Evolutionary conservation across 30 jellyfish, hydroid and myxozoan genomes (phyloP).

Genomic region (Morbakka virulenta): DNA sequence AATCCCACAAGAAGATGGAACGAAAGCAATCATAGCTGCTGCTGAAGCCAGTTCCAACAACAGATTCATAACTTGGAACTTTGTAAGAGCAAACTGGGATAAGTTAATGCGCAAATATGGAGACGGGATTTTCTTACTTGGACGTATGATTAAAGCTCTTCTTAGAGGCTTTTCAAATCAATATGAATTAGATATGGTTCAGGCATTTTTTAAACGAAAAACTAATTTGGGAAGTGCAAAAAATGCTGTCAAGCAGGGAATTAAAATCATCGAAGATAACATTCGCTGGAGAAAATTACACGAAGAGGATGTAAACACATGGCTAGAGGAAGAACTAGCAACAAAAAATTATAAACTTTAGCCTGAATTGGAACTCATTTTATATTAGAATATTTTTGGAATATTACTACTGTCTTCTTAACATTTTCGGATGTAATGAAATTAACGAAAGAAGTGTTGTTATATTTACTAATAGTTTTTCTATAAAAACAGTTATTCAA

Average conservation of each 20-base stretch:
- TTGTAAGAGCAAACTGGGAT: conserved; percentile 9
- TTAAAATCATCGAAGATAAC: conserved; percentile 12
- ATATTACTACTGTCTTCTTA: too few relatives aligned
- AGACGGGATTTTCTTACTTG: conserved; percentile 29
- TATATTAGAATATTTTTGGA: too few relatives aligned
- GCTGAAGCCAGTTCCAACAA: conserved; percentile 43
- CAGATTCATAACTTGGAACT: conserved; percentile 36
- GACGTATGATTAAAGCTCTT: conserved; percentile 21
- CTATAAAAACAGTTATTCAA: too few relatives aligned
- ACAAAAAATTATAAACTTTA: too few relatives aligned
- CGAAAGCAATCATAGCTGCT: neutral
- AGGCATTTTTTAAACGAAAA: conserved; percentile 1
- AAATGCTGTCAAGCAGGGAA: conserved; percentile 30
- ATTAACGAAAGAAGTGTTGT: too few relatives aligned
- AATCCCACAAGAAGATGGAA: neutral
- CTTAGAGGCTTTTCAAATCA: conserved; percentile 13
- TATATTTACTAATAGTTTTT: too few relatives aligned
- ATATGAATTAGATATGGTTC: conserved; percentile 17
- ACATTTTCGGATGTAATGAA: too few relatives aligned
- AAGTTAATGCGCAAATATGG: conserved; percentile 8
- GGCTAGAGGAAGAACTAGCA: too few relatives aligned
- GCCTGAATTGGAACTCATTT: too few relatives aligned
- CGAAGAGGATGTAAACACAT: neutral
- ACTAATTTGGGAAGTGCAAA: conserved; percentile 27
- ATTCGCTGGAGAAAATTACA: conserved; percentile 28